phyloP scores from a whole-genome alignment of 2,888 invertebrate genomes.

The Anthophora plumipes region DNA sequence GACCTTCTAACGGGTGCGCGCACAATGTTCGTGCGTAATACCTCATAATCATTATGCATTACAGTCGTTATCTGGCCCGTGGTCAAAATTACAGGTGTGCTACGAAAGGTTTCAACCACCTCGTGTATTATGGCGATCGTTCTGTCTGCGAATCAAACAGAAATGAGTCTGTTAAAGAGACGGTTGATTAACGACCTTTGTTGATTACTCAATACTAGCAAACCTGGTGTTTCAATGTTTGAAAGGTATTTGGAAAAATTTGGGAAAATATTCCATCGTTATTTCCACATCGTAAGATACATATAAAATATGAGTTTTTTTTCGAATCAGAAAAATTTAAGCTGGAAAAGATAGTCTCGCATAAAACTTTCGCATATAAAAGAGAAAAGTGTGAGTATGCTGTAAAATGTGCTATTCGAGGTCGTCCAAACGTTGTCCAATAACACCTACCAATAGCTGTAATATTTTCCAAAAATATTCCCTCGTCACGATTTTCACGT shows the following conservation, averaged over 20 bases:
- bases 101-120: conserved; percentile 22
- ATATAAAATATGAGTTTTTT: too few relatives aligned
- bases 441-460: background rate
- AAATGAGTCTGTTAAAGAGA: background rate
- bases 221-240: background rate
- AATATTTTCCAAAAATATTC: background rate
- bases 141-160: conserved; percentile 23
- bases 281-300: too few relatives aligned
- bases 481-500: background rate
- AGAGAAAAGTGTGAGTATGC: background rate
- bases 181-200: background rate
- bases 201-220: too few relatives aligned
- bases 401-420: background rate
- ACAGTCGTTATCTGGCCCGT: conserved; percentile 33
- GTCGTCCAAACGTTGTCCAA: background rate
- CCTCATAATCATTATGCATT: conserved; percentile 71
- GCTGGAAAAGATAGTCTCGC: background rate
- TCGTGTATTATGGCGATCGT: conserved; percentile 25
- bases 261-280: too few relatives aligned
- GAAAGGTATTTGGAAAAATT: too few relatives aligned
- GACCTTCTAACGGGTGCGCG: conserved; percentile 37
- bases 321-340: background rate
- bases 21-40: conserved; percentile 61
- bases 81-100: conserved; percentile 52
- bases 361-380: background rate